Base-by-base conservation (phyloP, 2,113 vertebrate genomes). In the Tretioscincus oriximinensis region DNA sequence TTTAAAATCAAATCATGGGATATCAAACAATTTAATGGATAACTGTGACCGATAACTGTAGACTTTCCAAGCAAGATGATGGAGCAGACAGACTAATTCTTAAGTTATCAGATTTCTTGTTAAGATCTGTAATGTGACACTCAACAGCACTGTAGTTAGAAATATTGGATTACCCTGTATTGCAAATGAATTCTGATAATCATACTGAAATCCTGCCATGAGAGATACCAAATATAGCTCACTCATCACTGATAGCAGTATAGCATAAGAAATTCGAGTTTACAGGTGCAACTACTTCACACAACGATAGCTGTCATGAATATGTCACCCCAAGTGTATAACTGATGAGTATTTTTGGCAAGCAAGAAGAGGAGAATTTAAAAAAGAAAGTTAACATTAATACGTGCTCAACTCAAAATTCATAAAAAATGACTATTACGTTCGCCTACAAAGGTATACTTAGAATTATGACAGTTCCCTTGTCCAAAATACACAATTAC, bases 251-350 rank as follows among this genome's bases (percentile, higher is more conserved):
- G 35, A 22, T 10, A 76, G 8, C n/a, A 22, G 29, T 21, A 28
- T 51, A 71, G 65, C 65, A n/a, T 31, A 80, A 76, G 60, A 70
- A 64, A 77, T 31, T 69, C 51, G 64, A 22, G 47, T 45, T 81
- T 65, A 71, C 73, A 80, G 47, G 60, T 80, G 83, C 81, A 82
- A 73, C 41, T 51, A 58, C 73, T 77, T 77, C 58, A 71, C 64
- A 14, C 20, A 58, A 82, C 35, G 41, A 77, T 65, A 26, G 45
- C 28, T 72, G 28, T 71, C 66, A 70, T 63, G 45, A 77, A n/a
- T 49, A 71, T 31, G 11, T 51, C 58, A 77, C 21, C 60, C 16
- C 26, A 47, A 61, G 10, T 76, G 41, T 64, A 22, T 77, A 82
- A 64, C 26, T 61, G 31, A 5, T 26, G 35, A 7, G 3, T 11